Base-by-base conservation (phyloP, 2,888 invertebrate genomes). In the Charanyca ferruginea region DNA sequence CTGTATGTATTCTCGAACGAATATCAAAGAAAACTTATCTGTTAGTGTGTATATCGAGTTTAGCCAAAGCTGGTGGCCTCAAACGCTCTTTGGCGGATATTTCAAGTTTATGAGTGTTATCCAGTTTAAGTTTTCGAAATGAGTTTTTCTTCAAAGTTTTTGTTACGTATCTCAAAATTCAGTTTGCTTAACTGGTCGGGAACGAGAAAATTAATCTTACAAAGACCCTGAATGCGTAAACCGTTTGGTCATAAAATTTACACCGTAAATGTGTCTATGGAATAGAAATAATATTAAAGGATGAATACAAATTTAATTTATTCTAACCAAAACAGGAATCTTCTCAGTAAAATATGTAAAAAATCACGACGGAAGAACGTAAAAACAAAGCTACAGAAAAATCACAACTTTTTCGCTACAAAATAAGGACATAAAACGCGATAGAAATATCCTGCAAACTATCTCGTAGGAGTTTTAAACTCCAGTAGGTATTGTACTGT, bases 11-110 rank as follows among this genome's bases (percentile, higher is more conserved):
- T 48, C 48, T 57, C 25, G 35, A 61, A 49, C 23, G 51, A 59
- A 70, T 76, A 76, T 60, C 52, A 70, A 61, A 60, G 77, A 53
- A 41, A 60, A 60, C 44, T 52, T 57, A 64, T 64, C 60, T 53
- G 32, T 51, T 51, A 44, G 53, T 54, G 45, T 52, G 35, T 42
- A 58, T 53, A 75, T 57, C 52, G 44, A 38, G 20, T 48, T 64
- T 55, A 70, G 52, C 8, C 52, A n/a, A 53, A 65, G 53, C 52
- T 41, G n/a, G 28, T 8, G 32, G 38, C 58, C 38, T 41, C 52
- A 13, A 73, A 59, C 47, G 38, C 54, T 63, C 58, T 69, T 62
- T 54, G 23, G 13, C 23, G 49, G 41, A 62, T 69, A 69, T 75
- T 63, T 70, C 59, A 63, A 69, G 55, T 57, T 59, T 52, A 62